Evolutionary conservation across 64 coral and sea anemone genomes (phyloP), one percentile per base, ranked within the genome.

Genomic region (Montipora capricornis): DNA sequence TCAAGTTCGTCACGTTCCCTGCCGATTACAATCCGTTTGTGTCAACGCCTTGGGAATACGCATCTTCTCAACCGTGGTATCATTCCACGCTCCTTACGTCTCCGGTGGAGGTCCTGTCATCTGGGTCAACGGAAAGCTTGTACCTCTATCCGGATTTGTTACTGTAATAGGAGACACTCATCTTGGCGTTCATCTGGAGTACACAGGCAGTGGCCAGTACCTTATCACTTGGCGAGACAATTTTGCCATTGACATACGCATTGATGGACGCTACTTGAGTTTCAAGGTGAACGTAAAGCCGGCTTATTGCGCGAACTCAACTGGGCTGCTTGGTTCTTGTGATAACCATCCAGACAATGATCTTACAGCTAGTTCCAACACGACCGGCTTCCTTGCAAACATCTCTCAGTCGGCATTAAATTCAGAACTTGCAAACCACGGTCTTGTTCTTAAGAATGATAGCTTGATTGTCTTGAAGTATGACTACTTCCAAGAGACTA

Each of bases 1-100:
- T 60, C 97, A 98, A 89, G 92, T 98, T 15, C 91, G 92, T 70
- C 97, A 98, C 20, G 94, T 95, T 47, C 97, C 97, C 12, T 96
- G 94, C 78, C 24, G 74, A 29, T 51, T 91, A 10, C 97, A 98
- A 17, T 78, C 82, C 46, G 89, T 96, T 16, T 96, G 94, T 94
- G 89, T 98, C 24, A 95, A 94, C 49, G 88, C 97, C 4, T 57
- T 96, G 12, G 94, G 94, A 71, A 94, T 98, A 76, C 58, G 81
- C 50, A 16, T 95, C 29, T 70, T 58, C 4, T 88, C 84, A 29
- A 94, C 91, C 17, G 66, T 78, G 53, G 47, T 98, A 61, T 82
- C 92, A 24, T 94, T 98, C 87, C 97, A 98, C 73, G 97, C 94
- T 37, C 97, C 97, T 20, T 94, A 93, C 60, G 9, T 74, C 55